Percentiles rank a stretch among this genome's conserved stretches.
Evolutionary conservation across 2,113 vertebrate genomes (phyloP).

Genomic region (Pachyramphus minor): DNA sequence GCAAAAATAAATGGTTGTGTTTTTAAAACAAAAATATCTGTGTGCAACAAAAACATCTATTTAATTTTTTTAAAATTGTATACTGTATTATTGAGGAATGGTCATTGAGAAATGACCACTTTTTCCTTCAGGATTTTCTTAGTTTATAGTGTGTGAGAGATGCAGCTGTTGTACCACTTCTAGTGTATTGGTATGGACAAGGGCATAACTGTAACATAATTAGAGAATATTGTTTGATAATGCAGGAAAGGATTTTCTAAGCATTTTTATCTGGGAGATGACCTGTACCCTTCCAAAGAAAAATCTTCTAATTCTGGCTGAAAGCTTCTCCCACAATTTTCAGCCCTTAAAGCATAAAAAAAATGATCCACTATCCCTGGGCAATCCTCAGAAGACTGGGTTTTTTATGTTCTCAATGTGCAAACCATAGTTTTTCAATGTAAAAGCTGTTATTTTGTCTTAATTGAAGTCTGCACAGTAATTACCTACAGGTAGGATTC

Average conservation of each 20-base stretch:
- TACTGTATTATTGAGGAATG: background rate
- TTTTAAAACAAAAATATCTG: background rate
- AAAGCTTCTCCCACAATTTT: background rate
- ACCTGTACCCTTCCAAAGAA: background rate
- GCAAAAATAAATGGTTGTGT: background rate
- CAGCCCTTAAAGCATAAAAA: background rate
- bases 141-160: background rate
- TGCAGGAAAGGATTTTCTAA: background rate
- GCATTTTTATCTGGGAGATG: background rate
- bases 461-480: background rate
- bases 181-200: background rate
- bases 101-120: background rate
- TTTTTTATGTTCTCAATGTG: background rate
- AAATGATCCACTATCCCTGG: fast-evolving
- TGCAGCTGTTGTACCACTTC: background rate
- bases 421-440: background rate
- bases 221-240: background rate
- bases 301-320: background rate
- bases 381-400: background rate
- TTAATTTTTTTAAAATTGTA: background rate
- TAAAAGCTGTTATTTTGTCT: background rate
- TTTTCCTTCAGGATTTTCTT: background rate
- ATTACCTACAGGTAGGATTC: background rate
- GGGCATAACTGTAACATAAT: background rate
- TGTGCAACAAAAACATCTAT: background rate